phyloP scores from a whole-genome alignment of 1,140 invertebrate genomes.

The Brachionus manjavacas region DNA sequence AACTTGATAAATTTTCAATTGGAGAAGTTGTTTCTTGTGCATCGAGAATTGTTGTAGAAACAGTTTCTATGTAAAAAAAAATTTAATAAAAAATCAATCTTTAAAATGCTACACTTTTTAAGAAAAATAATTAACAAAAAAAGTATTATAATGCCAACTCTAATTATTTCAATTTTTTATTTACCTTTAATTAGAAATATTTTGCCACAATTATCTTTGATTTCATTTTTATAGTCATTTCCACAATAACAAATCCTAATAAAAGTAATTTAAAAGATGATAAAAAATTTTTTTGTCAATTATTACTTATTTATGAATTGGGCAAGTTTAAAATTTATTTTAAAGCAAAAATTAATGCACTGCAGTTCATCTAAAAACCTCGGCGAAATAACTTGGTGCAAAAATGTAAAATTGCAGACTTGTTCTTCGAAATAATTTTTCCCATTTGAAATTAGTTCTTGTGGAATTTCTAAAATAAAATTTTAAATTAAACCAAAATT shows the following conservation, averaged over 20 bases:
- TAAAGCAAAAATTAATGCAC: not conserved
- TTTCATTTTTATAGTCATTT: not conserved
- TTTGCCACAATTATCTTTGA: not conserved
- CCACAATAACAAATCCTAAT: not conserved
- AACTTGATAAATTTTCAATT: not conserved
- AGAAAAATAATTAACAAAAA: too few relatives aligned
- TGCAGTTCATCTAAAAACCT: not conserved
- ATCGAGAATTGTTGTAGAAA: not conserved
- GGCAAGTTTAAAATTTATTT: not conserved
- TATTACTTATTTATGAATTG: not conserved
- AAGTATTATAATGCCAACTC: too few relatives aligned
- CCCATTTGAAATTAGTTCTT: not conserved
- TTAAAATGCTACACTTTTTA: too few relatives aligned
- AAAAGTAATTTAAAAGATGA: not conserved
- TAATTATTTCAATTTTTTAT: not conserved
- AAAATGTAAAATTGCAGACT: not conserved
- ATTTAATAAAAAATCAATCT: too few relatives aligned
- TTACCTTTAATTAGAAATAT: not conserved
- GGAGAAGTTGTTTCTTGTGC: not conserved
- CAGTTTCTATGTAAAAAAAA: not conserved
- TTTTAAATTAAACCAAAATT: too few relatives aligned
- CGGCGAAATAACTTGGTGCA: not conserved
- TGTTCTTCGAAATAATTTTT: not conserved
- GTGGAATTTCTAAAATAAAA: not conserved
- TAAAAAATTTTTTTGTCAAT: not conserved